Evolutionary conservation across 2,113 vertebrate genomes (phyloP).

Genomic region (Petrocephalus zakoni): DNA sequence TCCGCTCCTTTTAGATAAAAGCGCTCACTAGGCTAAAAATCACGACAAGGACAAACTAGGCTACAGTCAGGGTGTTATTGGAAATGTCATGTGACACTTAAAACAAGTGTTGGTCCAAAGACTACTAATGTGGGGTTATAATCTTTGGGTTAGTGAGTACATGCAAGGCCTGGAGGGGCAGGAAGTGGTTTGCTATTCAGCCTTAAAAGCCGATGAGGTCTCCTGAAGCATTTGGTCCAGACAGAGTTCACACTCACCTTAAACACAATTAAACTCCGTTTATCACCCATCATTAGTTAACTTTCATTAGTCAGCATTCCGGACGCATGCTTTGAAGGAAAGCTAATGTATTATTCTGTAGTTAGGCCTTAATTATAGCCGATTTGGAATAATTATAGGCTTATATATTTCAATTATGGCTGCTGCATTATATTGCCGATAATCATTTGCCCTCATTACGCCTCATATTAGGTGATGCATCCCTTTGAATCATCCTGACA

Average conservation of each 20-base stretch:
- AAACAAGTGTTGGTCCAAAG: not conserved
- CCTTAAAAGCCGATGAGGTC: not conserved
- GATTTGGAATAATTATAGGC: not conserved
- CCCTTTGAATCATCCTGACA: not conserved
- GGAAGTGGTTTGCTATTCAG: not conserved
- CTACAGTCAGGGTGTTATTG: not conserved
- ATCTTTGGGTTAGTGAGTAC: not conserved
- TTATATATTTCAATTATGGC: conserved; percentile 7
- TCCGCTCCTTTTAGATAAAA: not conserved
- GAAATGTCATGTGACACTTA: not conserved
- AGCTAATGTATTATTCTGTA: not conserved
- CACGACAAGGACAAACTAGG: not conserved
- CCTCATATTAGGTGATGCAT: conserved; percentile 1
- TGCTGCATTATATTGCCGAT: not conserved
- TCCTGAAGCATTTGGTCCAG: not conserved
- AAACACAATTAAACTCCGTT: not conserved
- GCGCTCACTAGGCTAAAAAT: not conserved
- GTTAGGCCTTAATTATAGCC: not conserved
- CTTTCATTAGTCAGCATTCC: not conserved
- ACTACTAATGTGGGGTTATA: not conserved
- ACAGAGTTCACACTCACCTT: not conserved
- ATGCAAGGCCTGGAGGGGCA: not conserved
- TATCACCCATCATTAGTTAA: not conserved
- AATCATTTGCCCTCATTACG: conserved; percentile 4
- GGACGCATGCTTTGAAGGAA: not conserved